A percentile compares a stretch with the other conserved stretches of the same genome.
phyloP scores from a whole-genome alignment of 35 echinoderm and acorn worm genomes.

The Ophioderma brevispina region DNA sequence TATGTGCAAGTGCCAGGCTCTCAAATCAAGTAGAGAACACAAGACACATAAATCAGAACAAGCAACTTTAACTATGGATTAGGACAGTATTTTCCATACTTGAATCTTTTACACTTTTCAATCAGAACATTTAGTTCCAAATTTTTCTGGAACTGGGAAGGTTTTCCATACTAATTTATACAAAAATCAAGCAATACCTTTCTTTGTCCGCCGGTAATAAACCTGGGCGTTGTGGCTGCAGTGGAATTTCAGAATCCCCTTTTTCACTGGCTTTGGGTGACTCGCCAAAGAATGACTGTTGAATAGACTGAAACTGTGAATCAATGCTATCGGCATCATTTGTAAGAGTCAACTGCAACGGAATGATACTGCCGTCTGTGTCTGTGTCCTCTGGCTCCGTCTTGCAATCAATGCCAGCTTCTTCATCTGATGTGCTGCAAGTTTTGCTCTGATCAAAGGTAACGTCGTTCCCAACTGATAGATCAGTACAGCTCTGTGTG shows the following conservation, averaged over 20 bases:
- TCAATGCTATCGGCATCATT: background rate
- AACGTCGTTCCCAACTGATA: background rate
- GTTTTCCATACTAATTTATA: too few species aligned
- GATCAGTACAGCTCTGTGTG: background rate
- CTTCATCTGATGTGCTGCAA: background rate
- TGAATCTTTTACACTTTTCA: too few species aligned
- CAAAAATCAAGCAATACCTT: too few species aligned
- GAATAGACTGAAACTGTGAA: background rate
- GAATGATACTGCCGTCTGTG: background rate
- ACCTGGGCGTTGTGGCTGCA: background rate
- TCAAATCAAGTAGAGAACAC: too few species aligned
- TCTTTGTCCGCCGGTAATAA: background rate
- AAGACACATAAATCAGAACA: too few species aligned
- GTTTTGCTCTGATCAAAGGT: background rate
- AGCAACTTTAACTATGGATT: too few species aligned
- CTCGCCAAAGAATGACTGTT: background rate
- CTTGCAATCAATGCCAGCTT: background rate
- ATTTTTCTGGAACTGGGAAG: too few species aligned
- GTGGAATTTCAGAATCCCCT: background rate
- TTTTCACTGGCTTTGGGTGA: background rate
- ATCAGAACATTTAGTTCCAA: too few species aligned
- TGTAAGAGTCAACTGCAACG: background rate
- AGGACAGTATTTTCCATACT: too few species aligned
- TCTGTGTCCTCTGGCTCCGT: background rate
- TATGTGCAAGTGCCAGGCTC: too few species aligned